Percentiles rank a stretch among this genome's conserved stretches.
Evolutionary conservation across 2,888 invertebrate genomes (phyloP).

Genomic region (Sinhomidia bicolor): DNA sequence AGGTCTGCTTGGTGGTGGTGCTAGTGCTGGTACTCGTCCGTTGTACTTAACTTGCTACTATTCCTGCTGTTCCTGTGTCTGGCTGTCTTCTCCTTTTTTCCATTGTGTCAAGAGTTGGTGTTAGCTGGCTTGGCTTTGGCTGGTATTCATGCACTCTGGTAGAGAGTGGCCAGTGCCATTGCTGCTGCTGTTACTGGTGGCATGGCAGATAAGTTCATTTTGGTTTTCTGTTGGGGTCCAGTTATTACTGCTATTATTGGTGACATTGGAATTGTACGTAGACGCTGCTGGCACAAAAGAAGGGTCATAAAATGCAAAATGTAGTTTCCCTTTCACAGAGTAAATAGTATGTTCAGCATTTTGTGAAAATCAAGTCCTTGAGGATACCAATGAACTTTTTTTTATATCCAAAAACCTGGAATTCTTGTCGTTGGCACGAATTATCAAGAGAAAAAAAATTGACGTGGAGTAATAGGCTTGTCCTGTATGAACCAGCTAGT

Average conservation of each 20-base stretch:
- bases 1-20: background rate
- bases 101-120: background rate
- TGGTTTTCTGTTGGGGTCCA: slow-evolving; percentile 43
- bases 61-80: background rate
- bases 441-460: too few species aligned
- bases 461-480: too few species aligned
- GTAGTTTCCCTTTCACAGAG: slow-evolving; percentile 3
- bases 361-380: background rate
- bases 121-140: background rate
- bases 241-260: background rate
- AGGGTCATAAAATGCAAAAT: background rate
- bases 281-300: background rate
- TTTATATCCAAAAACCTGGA: slow-evolving; percentile 1
- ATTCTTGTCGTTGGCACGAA: too few species aligned
- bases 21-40: background rate
- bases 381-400: background rate
- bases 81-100: background rate
- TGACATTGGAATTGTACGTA: slow-evolving; percentile 46
- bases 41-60: background rate
- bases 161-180: too few species aligned
- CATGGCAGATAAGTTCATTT: slow-evolving; percentile 26
- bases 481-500: too few species aligned
- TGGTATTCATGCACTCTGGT: too few species aligned
- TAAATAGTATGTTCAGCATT: background rate
- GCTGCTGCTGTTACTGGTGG: background rate